Evolutionary conservation across 2,888 invertebrate genomes (phyloP).

Genomic region (Parnassius apollo): DNA sequence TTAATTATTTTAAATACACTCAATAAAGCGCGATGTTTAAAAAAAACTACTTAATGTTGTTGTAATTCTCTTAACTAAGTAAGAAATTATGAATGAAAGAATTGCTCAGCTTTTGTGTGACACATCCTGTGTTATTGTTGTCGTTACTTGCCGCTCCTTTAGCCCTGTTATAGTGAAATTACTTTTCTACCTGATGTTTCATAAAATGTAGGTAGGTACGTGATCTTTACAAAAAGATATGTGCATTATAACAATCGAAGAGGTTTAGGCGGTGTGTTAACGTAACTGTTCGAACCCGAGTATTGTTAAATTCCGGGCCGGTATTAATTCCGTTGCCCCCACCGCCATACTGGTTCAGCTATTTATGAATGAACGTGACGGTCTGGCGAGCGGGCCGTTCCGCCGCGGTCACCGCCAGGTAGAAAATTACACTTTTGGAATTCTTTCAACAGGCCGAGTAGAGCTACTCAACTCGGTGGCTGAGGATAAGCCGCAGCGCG

Average conservation of each 20-base stretch:
- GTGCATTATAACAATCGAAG: slow-evolving; percentile 63
- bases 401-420: slow-evolving; percentile 72
- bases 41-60: slow-evolving; percentile 6
- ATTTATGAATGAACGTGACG: slow-evolving; percentile 81
- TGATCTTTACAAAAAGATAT: slow-evolving; percentile 61
- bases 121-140: slow-evolving; percentile 71
- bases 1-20: too few relatives aligned
- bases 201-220: slow-evolving; percentile 41
- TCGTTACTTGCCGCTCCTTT: slow-evolving; percentile 59
- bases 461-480: slow-evolving; percentile 68
- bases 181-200: slow-evolving; percentile 65
- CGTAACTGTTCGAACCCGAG: slow-evolving; percentile 35
- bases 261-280: slow-evolving; percentile 55
- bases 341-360: slow-evolving; percentile 57
- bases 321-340: slow-evolving; percentile 54
- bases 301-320: slow-evolving; percentile 43
- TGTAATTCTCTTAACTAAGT: slow-evolving; percentile 35
- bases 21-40: background rate
- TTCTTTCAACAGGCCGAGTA: slow-evolving; percentile 75
- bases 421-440: slow-evolving; percentile 78
- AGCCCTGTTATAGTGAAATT: slow-evolving; percentile 54
- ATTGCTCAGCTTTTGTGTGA: slow-evolving; percentile 50
- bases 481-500: slow-evolving; percentile 77
- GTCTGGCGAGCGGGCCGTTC: slow-evolving; percentile 63
- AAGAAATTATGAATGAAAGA: slow-evolving; percentile 60